A percentile compares a stretch with the other conserved stretches of the same genome.
Conservation (phyloP, 2,113 vertebrate species). For the Orycteropus afer region DNA sequence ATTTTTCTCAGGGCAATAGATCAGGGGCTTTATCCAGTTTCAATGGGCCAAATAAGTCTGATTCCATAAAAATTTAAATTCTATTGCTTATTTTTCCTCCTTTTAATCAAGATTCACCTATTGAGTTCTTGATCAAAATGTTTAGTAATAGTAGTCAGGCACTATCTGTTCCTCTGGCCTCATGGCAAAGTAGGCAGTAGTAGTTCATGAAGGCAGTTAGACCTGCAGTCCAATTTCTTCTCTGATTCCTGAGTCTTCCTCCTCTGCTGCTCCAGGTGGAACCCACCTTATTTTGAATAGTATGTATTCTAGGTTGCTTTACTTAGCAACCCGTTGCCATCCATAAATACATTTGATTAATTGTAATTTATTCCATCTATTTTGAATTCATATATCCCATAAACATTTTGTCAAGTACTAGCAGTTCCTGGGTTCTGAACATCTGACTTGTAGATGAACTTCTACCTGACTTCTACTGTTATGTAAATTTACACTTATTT, state of each 20-base stretch:
- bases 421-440: too few relatives aligned
- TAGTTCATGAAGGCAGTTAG: not conserved
- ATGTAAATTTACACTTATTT: too few relatives aligned
- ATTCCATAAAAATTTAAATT: not conserved
- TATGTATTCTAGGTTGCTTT: not conserved
- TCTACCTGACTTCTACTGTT: too few relatives aligned
- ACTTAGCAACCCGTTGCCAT: not conserved
- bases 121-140: not conserved
- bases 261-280: too few relatives aligned
- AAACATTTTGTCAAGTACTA: not conserved
- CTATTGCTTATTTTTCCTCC: not conserved
- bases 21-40: not conserved
- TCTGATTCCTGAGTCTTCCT: not conserved
- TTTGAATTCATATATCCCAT: not conserved
- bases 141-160: not conserved
- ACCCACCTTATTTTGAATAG: not conserved
- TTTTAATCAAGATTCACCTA: not conserved
- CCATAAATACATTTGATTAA: constrained; percentile 2
- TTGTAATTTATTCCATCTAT: not conserved
- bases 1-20: not conserved
- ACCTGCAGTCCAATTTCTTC: not conserved
- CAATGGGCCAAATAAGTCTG: too few relatives aligned
- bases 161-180: not conserved
- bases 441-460: too few relatives aligned
- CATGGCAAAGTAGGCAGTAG: not conserved